These are phyloP conservation scores for Cyclura pinguis DNA, from an alignment of 2,797 vertebrate genomes.

Conservation along the genomic window DNA sequence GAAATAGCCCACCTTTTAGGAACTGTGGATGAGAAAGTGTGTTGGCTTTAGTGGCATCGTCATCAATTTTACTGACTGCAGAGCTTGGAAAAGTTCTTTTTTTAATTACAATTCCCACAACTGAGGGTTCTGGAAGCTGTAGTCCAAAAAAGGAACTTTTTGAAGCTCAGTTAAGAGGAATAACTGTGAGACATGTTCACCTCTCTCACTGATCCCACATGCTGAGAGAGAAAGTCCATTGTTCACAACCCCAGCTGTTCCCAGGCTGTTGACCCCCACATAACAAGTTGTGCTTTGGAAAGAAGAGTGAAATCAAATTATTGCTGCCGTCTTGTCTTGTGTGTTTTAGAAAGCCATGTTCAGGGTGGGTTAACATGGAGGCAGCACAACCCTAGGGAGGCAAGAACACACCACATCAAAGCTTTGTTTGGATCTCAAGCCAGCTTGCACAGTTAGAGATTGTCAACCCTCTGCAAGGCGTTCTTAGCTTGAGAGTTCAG, in stretches of 20 bases:
- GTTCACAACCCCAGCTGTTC: slow-evolving; percentile 14
- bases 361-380: slow-evolving; percentile 33
- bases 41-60: background rate
- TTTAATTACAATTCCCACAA: background rate
- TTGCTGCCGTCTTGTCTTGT: background rate
- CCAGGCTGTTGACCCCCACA: slow-evolving; percentile 13
- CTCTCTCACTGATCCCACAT: background rate
- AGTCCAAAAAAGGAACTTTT: background rate
- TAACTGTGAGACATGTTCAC: background rate
- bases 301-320: background rate
- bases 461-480: slow-evolving; percentile 61
- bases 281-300: slow-evolving; percentile 1
- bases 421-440: slow-evolving; percentile 60
- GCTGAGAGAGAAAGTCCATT: background rate
- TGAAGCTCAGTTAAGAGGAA: background rate
- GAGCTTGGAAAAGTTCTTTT: background rate
- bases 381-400: slow-evolving; percentile 33
- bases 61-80: background rate
- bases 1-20: background rate
- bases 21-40: background rate
- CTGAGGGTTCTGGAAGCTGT: background rate
- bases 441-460: slow-evolving; percentile 61
- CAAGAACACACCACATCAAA: slow-evolving; percentile 51
- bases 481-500: slow-evolving; percentile 55
- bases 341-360: background rate